Evolutionary conservation across 2,113 vertebrate species (phyloP), one percentile per base, ranked within the genome.

Genomic region (Protomyctophum bolini): DNA sequence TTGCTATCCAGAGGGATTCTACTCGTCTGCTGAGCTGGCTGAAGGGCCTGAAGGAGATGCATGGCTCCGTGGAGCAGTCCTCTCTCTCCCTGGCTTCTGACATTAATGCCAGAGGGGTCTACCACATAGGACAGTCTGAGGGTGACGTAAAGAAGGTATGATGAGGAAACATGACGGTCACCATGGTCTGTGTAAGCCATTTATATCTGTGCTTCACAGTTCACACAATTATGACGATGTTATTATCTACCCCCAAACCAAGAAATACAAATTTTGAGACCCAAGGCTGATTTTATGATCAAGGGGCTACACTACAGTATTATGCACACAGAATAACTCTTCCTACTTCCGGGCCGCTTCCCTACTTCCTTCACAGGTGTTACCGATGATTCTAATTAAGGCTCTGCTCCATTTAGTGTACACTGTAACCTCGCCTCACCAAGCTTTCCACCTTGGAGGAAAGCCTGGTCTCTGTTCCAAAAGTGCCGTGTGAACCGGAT

Each of bases 21-120:
- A 73, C 63, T 21, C 75, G 83, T 41, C 75, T 85, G 64, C 79
- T 86, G 49, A 75, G 61, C 41, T 94, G 94, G 94, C 80, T 94
- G 50, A 86, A 90, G 67, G 82, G 69, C 3, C 71, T 94, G 70
- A 90, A 91, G n/a, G 91, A 94, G 63, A 92, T 88, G 12, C 90
- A 94, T 3, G 92, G 93, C 41, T 94, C 92, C 0, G 92, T 94
- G 77, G 93, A 94, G 73, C 88, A 82, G 63, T 93, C 92, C 8
- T 94, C 93, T 0, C 84, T 94, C 7, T 91, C 90, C 2, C 72
- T 92, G 69, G 92, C 91, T 29, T 83, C 87, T n/a, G 88, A 84
- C 10, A 93, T 94, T 68, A 94, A 92, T 11, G 55, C 71, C 49
- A 12, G 73, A 0, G 94, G 94, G 45, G 80, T 93, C 65, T 94